Percentiles rank a stretch among this genome's conserved stretches.
phyloP scores from a whole-genome alignment of 2,113 vertebrate genomes.

The Puma concolor region DNA sequence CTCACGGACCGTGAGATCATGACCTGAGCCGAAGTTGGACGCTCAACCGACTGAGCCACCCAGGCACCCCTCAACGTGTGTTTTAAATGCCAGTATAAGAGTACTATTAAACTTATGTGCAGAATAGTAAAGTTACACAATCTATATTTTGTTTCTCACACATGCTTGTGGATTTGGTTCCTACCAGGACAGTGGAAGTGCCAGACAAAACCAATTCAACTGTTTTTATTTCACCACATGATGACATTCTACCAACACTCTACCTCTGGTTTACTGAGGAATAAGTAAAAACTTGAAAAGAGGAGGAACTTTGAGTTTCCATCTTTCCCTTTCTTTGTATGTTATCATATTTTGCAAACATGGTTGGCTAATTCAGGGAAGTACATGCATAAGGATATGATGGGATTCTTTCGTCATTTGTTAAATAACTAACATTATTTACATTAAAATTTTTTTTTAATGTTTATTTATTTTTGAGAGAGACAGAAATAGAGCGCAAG shows the following conservation, averaged over 20 bases:
- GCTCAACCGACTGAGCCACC: too few species aligned
- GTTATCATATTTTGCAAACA: neutral
- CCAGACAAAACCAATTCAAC: neutral
- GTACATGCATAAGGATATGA: neutral
- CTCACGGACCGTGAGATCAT: too few species aligned
- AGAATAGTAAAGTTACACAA: neutral
- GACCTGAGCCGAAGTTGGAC: too few species aligned
- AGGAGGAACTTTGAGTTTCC: neutral
- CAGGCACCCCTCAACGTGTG: too few species aligned
- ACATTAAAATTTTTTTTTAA: too few species aligned
- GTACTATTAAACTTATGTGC: neutral
- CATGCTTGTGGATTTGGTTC: neutral
- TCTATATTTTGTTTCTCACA: neutral
- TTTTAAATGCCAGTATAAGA: constrained; percentile 32
- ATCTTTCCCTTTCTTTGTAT: neutral
- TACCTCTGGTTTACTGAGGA: neutral
- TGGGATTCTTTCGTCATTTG: neutral
- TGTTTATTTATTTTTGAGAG: too few species aligned
- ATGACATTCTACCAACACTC: neutral
- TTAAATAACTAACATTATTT: neutral
- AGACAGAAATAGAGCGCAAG: too few species aligned
- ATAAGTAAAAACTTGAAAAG: neutral
- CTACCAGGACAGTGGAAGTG: neutral
- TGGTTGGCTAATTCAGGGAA: neutral
- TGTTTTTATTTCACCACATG: neutral